Percentiles rank a stretch among this genome's conserved stretches.
These are phyloP conservation scores for Buphagus erythrorhynchus DNA, from an alignment of 2,797 vertebrate genomes.

Conservation along the genomic window DNA sequence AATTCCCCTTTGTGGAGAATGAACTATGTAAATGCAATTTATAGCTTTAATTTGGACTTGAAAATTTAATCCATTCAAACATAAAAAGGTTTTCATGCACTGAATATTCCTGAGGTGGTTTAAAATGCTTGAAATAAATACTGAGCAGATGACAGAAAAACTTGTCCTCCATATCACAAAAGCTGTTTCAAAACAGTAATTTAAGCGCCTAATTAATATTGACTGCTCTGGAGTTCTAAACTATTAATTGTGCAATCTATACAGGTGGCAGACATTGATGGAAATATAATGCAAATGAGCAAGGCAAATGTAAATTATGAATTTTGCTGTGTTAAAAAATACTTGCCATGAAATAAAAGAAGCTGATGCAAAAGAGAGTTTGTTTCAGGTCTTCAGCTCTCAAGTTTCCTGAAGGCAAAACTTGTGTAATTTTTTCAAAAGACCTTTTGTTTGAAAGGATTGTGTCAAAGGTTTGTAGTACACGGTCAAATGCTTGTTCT, in stretches of 20 bases:
- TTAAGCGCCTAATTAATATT: conserved; percentile 74
- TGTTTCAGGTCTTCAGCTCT: not conserved
- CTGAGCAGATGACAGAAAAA: conserved; percentile 72
- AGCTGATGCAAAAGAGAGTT: not conserved
- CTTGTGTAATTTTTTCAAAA: not conserved
- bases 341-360: not conserved
- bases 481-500: not conserved
- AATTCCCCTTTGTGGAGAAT: conserved; percentile 62
- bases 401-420: not conserved
- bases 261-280: conserved; percentile 15
- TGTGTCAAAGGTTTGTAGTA: not conserved
- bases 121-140: conserved; percentile 77
- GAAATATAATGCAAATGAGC: not conserved
- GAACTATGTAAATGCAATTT: conserved; percentile 80
- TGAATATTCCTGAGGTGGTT: conserved; percentile 77
- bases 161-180: conserved; percentile 60
- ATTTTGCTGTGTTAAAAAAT: not conserved
- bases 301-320: not conserved
- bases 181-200: conserved; percentile 71
- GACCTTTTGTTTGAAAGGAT: not conserved
- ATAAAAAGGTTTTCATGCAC: conserved; percentile 68
- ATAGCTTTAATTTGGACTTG: conserved; percentile 73
- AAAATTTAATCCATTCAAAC: conserved; percentile 76
- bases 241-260: not conserved
- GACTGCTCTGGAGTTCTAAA: conserved; percentile 60